Conservation (phyloP, 2,113 vertebrate genomes). For the Phocoena sinus region DNA sequence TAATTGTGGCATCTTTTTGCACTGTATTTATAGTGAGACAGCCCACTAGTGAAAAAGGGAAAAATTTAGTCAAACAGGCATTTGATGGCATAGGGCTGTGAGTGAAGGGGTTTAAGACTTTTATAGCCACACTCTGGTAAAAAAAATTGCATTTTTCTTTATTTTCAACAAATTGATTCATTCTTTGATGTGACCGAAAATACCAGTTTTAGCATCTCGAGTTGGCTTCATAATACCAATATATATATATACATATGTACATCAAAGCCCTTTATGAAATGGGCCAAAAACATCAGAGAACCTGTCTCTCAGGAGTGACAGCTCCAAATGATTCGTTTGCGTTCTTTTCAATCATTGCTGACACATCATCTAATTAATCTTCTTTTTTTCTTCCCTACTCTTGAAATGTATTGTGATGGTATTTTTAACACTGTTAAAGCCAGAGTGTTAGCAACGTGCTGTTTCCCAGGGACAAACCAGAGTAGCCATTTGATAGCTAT, state of each 20-base stretch:
- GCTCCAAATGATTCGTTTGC: not conserved
- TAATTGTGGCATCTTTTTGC: not conserved
- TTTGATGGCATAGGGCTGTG: not conserved
- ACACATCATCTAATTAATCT: constrained; percentile 33
- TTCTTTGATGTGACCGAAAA: not conserved
- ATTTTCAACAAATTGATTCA: not conserved
- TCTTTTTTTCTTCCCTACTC: not conserved
- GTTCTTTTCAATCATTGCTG: not conserved
- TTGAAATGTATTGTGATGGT: not conserved
- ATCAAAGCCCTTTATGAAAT: not conserved
- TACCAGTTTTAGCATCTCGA: not conserved
- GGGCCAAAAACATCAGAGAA: not conserved
- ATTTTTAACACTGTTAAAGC: constrained; percentile 3
- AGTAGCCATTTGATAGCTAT: not conserved
- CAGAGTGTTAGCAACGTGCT: not conserved
- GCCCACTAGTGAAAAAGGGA: not conserved
- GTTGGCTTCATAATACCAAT: not conserved
- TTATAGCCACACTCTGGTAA: not conserved
- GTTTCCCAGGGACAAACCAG: not conserved
- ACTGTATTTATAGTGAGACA: not conserved
- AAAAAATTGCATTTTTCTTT: not conserved
- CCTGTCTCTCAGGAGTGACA: not conserved
- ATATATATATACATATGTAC: not conserved
- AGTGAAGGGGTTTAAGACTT: not conserved
- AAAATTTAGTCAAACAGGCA: not conserved